phyloP scores from a whole-genome alignment of 2,113 vertebrate genomes.

The Murina feae region DNA sequence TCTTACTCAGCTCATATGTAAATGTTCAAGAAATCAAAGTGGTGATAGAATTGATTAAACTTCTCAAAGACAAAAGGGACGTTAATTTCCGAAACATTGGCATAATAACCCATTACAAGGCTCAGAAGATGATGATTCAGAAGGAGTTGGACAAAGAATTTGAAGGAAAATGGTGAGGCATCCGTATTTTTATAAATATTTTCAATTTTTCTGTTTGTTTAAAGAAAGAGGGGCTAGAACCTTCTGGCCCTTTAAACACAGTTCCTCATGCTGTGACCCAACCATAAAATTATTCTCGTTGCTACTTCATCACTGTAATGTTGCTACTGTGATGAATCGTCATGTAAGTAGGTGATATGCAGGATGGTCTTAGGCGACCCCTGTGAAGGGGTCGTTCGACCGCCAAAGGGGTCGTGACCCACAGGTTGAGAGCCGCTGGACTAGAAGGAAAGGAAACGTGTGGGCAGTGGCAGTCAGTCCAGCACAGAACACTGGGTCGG shows the following conservation, averaged over 20 bases:
- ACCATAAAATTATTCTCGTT: too few species aligned
- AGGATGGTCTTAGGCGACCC: too few species aligned
- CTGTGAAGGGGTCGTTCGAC: too few species aligned
- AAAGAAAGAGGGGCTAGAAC: not conserved
- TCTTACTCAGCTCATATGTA: slow-evolving; percentile 82
- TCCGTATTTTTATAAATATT: not conserved
- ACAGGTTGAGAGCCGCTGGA: too few species aligned
- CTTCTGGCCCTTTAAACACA: too few species aligned
- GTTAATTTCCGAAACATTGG: slow-evolving; percentile 79
- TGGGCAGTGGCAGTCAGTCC: not conserved
- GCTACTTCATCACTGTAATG: too few species aligned
- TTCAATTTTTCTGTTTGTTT: not conserved
- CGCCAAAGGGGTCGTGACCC: too few species aligned
- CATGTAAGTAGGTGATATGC: too few species aligned
- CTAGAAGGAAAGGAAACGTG: not conserved
- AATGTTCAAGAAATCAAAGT: slow-evolving; percentile 87
- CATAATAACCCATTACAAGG: slow-evolving; percentile 90
- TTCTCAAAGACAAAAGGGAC: slow-evolving; percentile 82
- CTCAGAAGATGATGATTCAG: slow-evolving; percentile 86
- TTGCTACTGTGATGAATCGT: too few species aligned
- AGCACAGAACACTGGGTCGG: not conserved
- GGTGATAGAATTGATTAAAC: slow-evolving; percentile 84
- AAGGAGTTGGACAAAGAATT: slow-evolving; percentile 78
- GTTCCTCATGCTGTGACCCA: too few species aligned
- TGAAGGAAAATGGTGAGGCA: slow-evolving; percentile 74